phyloP scores from a whole-genome alignment of 2,888 invertebrate genomes.

The Drosophila picticornis region DNA sequence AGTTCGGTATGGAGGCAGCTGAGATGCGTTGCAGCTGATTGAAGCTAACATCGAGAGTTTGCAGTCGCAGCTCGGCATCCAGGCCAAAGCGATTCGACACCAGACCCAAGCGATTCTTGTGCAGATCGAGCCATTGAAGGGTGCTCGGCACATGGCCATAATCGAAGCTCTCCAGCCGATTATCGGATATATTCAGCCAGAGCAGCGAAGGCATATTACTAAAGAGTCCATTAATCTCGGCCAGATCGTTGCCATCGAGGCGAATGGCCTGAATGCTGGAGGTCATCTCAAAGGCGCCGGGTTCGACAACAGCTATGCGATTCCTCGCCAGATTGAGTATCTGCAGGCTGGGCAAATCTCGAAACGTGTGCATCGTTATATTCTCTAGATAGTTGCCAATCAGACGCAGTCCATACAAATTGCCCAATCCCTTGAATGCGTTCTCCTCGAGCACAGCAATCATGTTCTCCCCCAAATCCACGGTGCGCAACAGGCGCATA shows the following conservation, averaged over 20 bases:
- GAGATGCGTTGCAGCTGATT: constrained; percentile 93
- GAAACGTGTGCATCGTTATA: constrained; percentile 92
- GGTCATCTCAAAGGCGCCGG: constrained; percentile 92
- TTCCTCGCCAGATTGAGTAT: constrained; percentile 95
- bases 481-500: constrained; percentile 93
- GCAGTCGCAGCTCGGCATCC: constrained; percentile 89
- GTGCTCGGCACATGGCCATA: constrained; percentile 93
- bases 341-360: constrained; percentile 92
- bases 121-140: constrained; percentile 95
- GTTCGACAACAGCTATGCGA: constrained; percentile 91
- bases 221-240: constrained; percentile 93
- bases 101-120: constrained; percentile 93
- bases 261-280: constrained; percentile 93
- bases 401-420: constrained; percentile 94
- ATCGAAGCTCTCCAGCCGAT: constrained; percentile 95
- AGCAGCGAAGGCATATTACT: constrained; percentile 92
- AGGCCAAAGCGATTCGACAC: constrained; percentile 91
- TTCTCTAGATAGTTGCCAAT: constrained; percentile 95
- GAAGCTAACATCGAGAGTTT: constrained; percentile 95
- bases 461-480: constrained; percentile 96
- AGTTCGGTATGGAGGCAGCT: constrained; percentile 92
- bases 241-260: constrained; percentile 93
- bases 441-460: constrained; percentile 92
- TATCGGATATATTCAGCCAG: constrained; percentile 96
- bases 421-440: constrained; percentile 93